Evolutionary conservation across 1,140 invertebrate genomes (phyloP), one percentile per base, ranked within the genome.

Genomic region (Achroia grisella): DNA sequence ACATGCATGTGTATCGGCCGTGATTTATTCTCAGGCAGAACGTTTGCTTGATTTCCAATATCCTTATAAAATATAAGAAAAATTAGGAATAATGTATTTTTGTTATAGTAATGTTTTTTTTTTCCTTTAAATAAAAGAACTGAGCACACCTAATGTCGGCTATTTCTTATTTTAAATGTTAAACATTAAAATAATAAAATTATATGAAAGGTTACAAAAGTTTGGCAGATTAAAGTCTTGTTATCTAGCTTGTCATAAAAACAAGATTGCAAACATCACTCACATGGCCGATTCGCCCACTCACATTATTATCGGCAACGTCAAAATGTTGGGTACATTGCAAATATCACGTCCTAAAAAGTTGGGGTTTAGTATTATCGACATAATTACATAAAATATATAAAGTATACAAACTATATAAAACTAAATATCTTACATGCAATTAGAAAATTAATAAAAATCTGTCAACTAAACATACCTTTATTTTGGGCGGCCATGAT

Each of bases 401-500:
- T 2, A 3, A 23, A 42, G 5, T 51, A 52, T 34, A 27, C 32
- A 30, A 52, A 53, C 44, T 9, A 44, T 1, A 39, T 43, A 44
- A 52, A 49, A 40, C 47, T 13, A 46, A 39, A 58, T 28, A 48
- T 47, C 50, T 39, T 12, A 39, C 23, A 44, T 27, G 39, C 15
- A 12, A 27, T 13, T 36, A 48, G 11, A 45, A 15, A 28, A 44
- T 23, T 23, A 23, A 23, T 23, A 23, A 23, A 23, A 23, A 23
- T 23, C 17, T 23, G 17, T 6, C 6, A 37, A 37, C n/a, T 2
- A 32, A 53, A 64, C 72, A 29, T 61, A 81, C 77, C 68, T 79
- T 76, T 83, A 79, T 81, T 83, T 76, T 74, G 68, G 31, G 71
- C 75, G 51, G 79, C 77, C 79, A 83, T 83, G 30, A 45, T 64